Evolutionary conservation across 1,140 invertebrate genomes (phyloP).

Genomic region (Eupeodes corollae): DNA sequence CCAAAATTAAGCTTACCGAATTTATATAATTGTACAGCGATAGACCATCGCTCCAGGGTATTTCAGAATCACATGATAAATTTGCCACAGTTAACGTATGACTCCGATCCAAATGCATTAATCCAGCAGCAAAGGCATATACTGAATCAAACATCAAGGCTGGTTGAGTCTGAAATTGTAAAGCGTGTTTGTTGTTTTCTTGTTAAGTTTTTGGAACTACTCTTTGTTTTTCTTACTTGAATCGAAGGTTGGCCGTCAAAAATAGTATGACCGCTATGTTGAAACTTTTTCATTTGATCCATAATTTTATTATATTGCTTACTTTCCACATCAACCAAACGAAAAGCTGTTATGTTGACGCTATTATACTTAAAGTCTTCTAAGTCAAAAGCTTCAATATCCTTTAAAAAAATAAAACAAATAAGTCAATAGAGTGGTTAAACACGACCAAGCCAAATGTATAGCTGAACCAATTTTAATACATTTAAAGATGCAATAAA

Average conservation of each 20-base stretch:
- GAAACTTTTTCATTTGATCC: slow-evolving; percentile 79
- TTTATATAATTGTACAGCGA: slow-evolving; percentile 85
- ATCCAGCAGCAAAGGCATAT: slow-evolving; percentile 69
- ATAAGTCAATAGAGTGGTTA: too few species aligned
- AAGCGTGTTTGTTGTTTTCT: not conserved
- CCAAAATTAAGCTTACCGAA: slow-evolving; percentile 48
- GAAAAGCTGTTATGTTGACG: slow-evolving; percentile 86
- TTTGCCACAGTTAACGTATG: slow-evolving; percentile 58
- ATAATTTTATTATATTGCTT: slow-evolving; percentile 62
- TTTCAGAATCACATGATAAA: slow-evolving; percentile 71
- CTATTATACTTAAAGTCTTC: slow-evolving; percentile 91
- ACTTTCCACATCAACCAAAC: slow-evolving; percentile 71
- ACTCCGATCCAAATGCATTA: slow-evolving; percentile 59
- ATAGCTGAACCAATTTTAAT: too few species aligned
- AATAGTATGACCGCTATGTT: slow-evolving; percentile 36
- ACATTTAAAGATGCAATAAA: too few species aligned
- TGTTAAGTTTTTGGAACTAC: not conserved
- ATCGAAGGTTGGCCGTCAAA: slow-evolving; percentile 25
- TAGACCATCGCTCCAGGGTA: slow-evolving; percentile 75
- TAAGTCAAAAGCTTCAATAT: slow-evolving; percentile 80
- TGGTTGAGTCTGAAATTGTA: slow-evolving; percentile 64
- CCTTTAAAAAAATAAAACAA: slow-evolving; percentile 38
- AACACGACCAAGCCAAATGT: too few species aligned
- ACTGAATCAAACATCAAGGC: slow-evolving; percentile 88
- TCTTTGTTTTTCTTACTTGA: slow-evolving; percentile 13